Percentiles rank a stretch among this genome's conserved stretches.
These are phyloP conservation scores for Sylvilagus bachmani DNA, from an alignment of 2,113 vertebrate species.

Conservation along the genomic window DNA sequence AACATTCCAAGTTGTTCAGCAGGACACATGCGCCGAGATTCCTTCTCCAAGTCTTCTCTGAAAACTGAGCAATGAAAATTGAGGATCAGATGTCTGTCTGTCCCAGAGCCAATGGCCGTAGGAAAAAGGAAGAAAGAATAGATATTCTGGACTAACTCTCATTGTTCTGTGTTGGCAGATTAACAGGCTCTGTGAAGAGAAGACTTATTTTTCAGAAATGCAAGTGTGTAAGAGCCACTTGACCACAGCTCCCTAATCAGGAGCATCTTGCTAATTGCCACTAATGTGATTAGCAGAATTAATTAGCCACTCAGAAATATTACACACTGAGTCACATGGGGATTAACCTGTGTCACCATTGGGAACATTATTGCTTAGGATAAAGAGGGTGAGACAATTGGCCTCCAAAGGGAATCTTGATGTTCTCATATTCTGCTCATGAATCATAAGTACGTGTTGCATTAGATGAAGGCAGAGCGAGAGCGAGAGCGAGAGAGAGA, in stretches of 20 bases:
- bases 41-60: background rate
- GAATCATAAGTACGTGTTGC: background rate
- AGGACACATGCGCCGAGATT: accelerated
- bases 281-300: constrained; percentile 80
- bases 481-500: background rate
- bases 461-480: background rate
- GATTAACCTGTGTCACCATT: background rate
- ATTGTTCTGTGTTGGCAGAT: background rate
- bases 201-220: constrained; percentile 73
- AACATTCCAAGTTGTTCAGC: background rate
- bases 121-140: background rate
- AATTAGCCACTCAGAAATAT: constrained; percentile 75
- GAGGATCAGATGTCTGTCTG: background rate
- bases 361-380: background rate
- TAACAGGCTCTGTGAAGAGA: constrained; percentile 25
- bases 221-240: constrained; percentile 61
- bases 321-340: constrained; percentile 56
- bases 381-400: background rate
- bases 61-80: background rate
- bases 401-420: background rate
- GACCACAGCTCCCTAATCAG: constrained; percentile 71
- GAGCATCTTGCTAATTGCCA: constrained; percentile 68
- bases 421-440: background rate
- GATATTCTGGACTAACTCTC: constrained; percentile 31
- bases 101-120: background rate